Evolutionary conservation across 2,113 vertebrate genomes (phyloP).

Genomic region (Planiliza haematocheilus): DNA sequence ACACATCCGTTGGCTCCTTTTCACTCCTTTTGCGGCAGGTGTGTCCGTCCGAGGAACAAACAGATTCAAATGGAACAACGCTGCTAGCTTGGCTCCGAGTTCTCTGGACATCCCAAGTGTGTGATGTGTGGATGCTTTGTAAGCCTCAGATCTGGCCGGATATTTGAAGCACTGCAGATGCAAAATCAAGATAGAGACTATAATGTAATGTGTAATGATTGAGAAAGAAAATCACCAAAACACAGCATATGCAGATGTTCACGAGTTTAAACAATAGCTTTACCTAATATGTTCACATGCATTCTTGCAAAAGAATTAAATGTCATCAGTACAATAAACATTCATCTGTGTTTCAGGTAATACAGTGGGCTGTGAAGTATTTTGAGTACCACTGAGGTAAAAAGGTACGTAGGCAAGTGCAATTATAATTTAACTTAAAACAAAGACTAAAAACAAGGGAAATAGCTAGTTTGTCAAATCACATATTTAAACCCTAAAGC

Average conservation of each 20-base stretch:
- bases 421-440: too few relatives aligned
- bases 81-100: constrained; percentile 18
- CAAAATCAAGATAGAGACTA: constrained; percentile 13
- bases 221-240: background rate
- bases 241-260: too few relatives aligned
- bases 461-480: too few relatives aligned
- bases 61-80: constrained; percentile 28
- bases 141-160: constrained; percentile 22
- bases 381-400: too few relatives aligned
- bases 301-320: too few relatives aligned
- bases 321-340: too few relatives aligned
- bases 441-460: too few relatives aligned
- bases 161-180: constrained; percentile 31
- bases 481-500: too few relatives aligned
- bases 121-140: constrained; percentile 26
- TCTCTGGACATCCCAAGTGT: constrained; percentile 12
- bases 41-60: constrained; percentile 40
- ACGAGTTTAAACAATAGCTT: too few relatives aligned
- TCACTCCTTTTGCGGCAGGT: constrained; percentile 29
- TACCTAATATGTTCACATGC: background rate
- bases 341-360: too few relatives aligned
- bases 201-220: background rate
- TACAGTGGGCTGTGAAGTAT: too few relatives aligned
- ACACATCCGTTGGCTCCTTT: constrained; percentile 18
- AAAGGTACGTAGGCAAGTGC: too few relatives aligned